A percentile compares a stretch with the other conserved stretches of the same genome.
These are phyloP conservation scores for Alexandromys fortis DNA, from an alignment of 2,113 vertebrate genomes.

Conservation along the genomic window DNA sequence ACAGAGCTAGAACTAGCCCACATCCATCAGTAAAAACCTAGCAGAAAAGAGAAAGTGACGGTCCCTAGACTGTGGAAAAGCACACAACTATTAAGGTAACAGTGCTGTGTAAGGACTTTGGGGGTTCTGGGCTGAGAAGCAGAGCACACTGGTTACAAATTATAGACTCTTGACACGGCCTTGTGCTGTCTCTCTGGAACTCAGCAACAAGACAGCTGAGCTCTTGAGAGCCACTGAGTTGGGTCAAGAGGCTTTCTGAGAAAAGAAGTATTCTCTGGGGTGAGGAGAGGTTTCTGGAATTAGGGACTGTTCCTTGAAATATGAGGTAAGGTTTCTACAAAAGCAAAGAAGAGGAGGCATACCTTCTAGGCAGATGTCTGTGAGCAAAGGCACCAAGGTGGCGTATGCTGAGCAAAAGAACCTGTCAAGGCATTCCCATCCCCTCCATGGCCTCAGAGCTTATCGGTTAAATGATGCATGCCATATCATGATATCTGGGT, in stretches of 20 bases:
- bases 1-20: background rate
- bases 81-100: background rate
- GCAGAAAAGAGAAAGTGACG: background rate
- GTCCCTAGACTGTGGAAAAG: background rate
- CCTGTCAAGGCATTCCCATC: background rate
- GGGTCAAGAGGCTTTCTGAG: constrained; percentile 16
- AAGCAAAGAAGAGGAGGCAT: background rate
- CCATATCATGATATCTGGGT: constrained; percentile 24
- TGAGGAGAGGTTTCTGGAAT: constrained; percentile 23
- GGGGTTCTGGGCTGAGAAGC: background rate
- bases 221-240: background rate
- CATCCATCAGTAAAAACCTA: background rate
- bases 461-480: constrained; percentile 53
- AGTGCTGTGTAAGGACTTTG: background rate
- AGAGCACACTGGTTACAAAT: background rate
- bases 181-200: background rate
- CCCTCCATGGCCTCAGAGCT: constrained; percentile 44
- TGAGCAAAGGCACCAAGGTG: background rate
- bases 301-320: background rate
- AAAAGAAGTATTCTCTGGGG: background rate
- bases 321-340: constrained; percentile 11
- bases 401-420: background rate
- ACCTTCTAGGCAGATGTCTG: background rate
- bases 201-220: background rate
- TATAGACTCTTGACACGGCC: background rate